Conservation (phyloP, 2,888 invertebrate species). For the Pammene fasciana region DNA sequence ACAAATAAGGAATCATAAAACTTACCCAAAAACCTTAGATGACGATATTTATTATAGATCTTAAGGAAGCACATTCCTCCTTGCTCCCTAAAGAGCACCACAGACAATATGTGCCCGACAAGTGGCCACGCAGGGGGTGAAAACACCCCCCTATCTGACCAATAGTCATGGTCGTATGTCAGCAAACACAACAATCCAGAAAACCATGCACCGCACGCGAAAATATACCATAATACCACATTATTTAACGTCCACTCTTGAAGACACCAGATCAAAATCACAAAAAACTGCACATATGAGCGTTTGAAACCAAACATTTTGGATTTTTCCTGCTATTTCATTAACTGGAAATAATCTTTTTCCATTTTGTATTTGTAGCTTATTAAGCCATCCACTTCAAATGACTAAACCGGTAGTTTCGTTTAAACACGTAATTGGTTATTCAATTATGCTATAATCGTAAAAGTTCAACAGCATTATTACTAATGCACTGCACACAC, state of each 20-base stretch:
- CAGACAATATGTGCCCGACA: conserved; percentile 72
- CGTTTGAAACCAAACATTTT: conserved; percentile 76
- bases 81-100: conserved; percentile 73
- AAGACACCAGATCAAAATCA: conserved; percentile 60
- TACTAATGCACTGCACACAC: conserved; percentile 10
- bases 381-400: background rate
- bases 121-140: conserved; percentile 72
- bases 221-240: conserved; percentile 58
- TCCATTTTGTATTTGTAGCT: conserved; percentile 33
- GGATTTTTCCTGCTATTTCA: conserved; percentile 32
- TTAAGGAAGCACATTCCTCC: conserved; percentile 75
- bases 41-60: conserved; percentile 70
- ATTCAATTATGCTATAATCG: conserved; percentile 3
- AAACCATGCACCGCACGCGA: conserved; percentile 52
- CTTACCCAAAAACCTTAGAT: conserved; percentile 69
- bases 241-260: conserved; percentile 65
- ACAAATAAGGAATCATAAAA: background rate
- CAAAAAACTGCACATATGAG: conserved; percentile 56
- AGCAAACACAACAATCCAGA: conserved; percentile 58
- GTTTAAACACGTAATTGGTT: background rate
- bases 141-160: conserved; percentile 67
- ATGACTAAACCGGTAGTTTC: background rate
- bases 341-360: conserved; percentile 38
- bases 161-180: conserved; percentile 76
- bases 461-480: background rate